Percentiles rank a stretch among this genome's conserved stretches.
These are phyloP conservation scores for Ochotona curzoniae DNA, from an alignment of 2,113 vertebrate genomes.

Conservation along the genomic window DNA sequence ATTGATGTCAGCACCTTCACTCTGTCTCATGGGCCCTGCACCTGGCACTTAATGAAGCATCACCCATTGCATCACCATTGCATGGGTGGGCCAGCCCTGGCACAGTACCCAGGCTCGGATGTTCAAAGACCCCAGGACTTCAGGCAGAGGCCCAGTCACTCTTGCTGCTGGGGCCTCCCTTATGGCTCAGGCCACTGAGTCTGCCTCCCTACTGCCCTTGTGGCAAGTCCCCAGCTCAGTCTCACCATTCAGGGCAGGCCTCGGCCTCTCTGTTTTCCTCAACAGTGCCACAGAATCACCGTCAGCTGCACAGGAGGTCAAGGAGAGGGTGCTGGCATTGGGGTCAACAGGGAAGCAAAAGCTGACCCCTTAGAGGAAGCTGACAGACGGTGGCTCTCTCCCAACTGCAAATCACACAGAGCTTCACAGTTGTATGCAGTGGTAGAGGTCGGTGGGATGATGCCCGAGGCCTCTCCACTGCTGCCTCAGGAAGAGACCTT, in stretches of 20 bases:
- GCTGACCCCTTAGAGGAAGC: not conserved
- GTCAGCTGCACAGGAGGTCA: not conserved
- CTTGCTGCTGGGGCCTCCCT: not conserved
- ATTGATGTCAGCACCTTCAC: not conserved
- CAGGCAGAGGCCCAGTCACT: not conserved
- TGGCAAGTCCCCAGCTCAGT: not conserved
- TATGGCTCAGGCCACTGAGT: not conserved
- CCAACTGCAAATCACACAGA: too few species aligned
- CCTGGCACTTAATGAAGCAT: accelerated
- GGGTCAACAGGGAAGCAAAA: too few species aligned
- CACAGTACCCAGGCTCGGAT: not conserved
- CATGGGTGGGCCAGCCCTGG: too few species aligned
- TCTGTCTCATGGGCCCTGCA: not conserved
- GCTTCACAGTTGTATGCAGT: not conserved
- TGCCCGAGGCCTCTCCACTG: not conserved
- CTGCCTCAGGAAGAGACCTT: not conserved
- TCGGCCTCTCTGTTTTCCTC: not conserved
- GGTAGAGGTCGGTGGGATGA: too few species aligned
- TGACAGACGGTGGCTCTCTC: accelerated
- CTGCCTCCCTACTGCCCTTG: not conserved
- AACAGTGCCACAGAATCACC: accelerated
- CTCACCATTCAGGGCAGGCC: too few species aligned
- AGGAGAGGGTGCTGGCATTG: not conserved
- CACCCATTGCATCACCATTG: not conserved
- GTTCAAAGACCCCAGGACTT: not conserved